A percentile compares a stretch with the other conserved stretches of the same genome.
These are phyloP conservation scores for Eupleurogrammus muticus DNA, from an alignment of 2,797 vertebrate species.

Conservation along the genomic window DNA sequence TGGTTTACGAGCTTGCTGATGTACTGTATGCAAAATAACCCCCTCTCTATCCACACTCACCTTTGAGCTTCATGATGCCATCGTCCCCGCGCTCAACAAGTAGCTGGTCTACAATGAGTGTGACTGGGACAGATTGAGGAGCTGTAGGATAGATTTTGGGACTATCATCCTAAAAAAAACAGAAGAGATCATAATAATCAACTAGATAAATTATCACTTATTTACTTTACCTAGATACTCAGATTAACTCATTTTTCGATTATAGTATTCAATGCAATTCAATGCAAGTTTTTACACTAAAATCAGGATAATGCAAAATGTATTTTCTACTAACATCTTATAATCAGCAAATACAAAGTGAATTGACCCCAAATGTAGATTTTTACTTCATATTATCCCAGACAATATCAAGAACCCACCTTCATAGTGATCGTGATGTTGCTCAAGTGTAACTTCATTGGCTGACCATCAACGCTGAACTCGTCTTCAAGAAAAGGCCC, in stretches of 20 bases:
- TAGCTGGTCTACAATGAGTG: conserved; percentile 87
- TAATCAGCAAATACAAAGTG: background rate
- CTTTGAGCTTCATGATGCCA: conserved; percentile 87
- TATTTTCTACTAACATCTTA: background rate
- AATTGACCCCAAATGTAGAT: background rate
- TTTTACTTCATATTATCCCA: background rate
- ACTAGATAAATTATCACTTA: background rate
- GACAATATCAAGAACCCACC: conserved; percentile 70
- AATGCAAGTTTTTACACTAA: background rate
- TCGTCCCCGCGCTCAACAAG: conserved; percentile 89
- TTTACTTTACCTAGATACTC: background rate
- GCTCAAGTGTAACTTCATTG: conserved; percentile 89
- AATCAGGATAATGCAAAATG: background rate
- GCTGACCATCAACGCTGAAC: conserved; percentile 87
- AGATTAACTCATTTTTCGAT: too few species aligned
- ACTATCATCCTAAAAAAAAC: conserved; percentile 88
- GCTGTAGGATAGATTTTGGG: conserved; percentile 92
- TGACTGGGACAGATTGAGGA: conserved; percentile 89
- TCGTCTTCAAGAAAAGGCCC: conserved; percentile 97
- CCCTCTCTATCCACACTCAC: conserved; percentile 70
- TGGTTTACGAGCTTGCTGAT: background rate
- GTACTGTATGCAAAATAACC: background rate
- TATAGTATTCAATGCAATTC: too few species aligned
- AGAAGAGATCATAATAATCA: background rate
- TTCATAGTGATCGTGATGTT: conserved; percentile 89